Percentiles rank a stretch among this genome's conserved stretches.
These are phyloP conservation scores for Oxycera nigricornis DNA, from an alignment of 2,888 invertebrate genomes.

Conservation along the genomic window DNA sequence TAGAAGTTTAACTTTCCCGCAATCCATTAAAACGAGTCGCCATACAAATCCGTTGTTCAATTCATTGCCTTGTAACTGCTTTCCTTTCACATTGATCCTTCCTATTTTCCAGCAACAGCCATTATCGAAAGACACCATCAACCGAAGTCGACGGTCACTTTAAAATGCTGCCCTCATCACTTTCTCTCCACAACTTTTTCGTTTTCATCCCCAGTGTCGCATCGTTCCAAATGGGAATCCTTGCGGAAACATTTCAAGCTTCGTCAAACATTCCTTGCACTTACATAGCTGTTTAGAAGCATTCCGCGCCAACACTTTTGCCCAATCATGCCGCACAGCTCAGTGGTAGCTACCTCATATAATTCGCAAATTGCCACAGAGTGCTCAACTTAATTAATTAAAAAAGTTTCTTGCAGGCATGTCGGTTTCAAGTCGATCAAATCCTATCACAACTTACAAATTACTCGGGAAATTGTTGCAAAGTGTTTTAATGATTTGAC, in stretches of 20 bases:
- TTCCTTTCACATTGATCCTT: background rate
- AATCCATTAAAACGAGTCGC: no score
- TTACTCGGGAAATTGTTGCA: slow-evolving; percentile 37
- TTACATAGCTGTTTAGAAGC: background rate
- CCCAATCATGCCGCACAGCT: background rate
- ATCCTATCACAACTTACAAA: slow-evolving; percentile 41
- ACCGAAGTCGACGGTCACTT: background rate
- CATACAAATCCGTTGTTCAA: background rate
- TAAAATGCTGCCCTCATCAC: background rate
- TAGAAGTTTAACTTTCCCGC: no score
- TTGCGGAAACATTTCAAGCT: background rate
- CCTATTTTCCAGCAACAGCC: no score
- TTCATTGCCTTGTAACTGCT: background rate
- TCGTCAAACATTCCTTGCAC: background rate
- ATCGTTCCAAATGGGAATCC: background rate
- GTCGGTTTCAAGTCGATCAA: slow-evolving; percentile 40
- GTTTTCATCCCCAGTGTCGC: background rate
- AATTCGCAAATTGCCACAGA: slow-evolving; percentile 22
- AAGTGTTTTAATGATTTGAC: slow-evolving; percentile 30
- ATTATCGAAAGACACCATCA: background rate
- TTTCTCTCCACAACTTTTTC: background rate
- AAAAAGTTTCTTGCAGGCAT: slow-evolving; percentile 40
- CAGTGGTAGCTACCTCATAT: slow-evolving; percentile 5
- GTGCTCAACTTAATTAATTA: slow-evolving; percentile 43
- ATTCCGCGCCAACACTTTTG: background rate